phyloP scores from a whole-genome alignment of 2,888 invertebrate species.

The Choreutis nemorana region DNA sequence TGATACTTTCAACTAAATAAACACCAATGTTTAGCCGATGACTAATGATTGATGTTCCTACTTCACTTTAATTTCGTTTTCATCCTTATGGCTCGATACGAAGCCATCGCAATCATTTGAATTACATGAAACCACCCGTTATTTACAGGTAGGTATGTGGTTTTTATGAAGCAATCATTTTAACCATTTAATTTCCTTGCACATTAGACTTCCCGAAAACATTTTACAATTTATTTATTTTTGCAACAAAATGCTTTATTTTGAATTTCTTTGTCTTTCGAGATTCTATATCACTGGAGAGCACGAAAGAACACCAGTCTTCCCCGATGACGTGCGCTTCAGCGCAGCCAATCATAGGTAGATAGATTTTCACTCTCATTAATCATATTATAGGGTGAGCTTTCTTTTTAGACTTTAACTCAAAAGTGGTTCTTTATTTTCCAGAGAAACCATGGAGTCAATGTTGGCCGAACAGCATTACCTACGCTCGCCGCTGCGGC shows the following conservation, averaged over 20 bases:
- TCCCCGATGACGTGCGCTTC: constrained; percentile 62
- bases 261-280: constrained; percentile 59
- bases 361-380: constrained; percentile 23
- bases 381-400: no score
- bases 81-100: constrained; percentile 28
- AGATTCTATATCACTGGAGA: constrained; percentile 66
- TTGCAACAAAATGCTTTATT: constrained; percentile 32
- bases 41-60: constrained; percentile 32
- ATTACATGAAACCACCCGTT: no score
- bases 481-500: constrained; percentile 78
- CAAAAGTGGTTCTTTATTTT: no score
- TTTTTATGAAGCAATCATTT: not conserved
- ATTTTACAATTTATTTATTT: not conserved
- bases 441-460: constrained; percentile 90
- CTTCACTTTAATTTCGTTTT: constrained; percentile 30
- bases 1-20: no score
- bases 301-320: constrained; percentile 59
- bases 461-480: constrained; percentile 88
- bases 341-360: constrained; percentile 60
- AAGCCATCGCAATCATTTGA: no score
- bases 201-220: no score
- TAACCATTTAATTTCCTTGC: not conserved
- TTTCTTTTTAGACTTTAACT: no score
- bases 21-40: no score
- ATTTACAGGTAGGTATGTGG: not conserved